These are phyloP conservation scores for Chlorops oryzae DNA, from an alignment of 1,140 invertebrate genomes.

Conservation along the genomic window DNA sequence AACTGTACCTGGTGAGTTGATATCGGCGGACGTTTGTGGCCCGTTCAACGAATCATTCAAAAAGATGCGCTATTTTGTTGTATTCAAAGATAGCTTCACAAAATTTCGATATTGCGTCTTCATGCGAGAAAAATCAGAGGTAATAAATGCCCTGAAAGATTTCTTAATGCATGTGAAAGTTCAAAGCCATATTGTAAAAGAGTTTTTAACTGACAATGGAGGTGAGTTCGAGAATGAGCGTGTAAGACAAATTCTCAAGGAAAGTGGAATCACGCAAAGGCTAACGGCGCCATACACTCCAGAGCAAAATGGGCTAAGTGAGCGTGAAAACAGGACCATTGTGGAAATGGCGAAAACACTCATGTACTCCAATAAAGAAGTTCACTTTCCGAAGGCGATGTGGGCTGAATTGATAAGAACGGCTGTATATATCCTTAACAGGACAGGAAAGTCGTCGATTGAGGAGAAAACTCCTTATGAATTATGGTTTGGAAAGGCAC, in stretches of 20 bases:
- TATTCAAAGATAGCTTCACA: conserved; percentile 20
- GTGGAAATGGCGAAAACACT: conserved; percentile 40
- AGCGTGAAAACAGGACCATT: conserved; percentile 40
- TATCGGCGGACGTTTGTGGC: conserved; percentile 5
- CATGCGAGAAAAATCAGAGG: conserved; percentile 16
- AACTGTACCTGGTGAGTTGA: too few relatives aligned
- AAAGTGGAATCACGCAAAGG: conserved; percentile 27
- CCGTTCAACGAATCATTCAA: conserved; percentile 6
- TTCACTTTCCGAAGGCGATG: conserved; percentile 18
- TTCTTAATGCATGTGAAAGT: conserved; percentile 6
- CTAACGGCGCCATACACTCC: conserved; percentile 38
- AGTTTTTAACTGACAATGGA: conserved; percentile 29
- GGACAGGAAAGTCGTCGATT: conserved; percentile 22
- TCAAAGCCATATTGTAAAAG: conserved; percentile 10
- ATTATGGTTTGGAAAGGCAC: conserved; percentile 24
- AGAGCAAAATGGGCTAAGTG: conserved; percentile 37
- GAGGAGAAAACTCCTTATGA: conserved; percentile 27
- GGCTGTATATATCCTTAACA: conserved; percentile 28
- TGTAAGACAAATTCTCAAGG: conserved; percentile 24
- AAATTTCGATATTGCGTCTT: conserved; percentile 14
- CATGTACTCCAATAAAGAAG: conserved; percentile 29
- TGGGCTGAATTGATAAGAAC: conserved; percentile 32
- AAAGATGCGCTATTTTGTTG: conserved; percentile 13
- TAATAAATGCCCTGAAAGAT: conserved; percentile 10
- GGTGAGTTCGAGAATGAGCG: conserved; percentile 36